Conservation (phyloP, 2,113 vertebrate genomes). For the Petroica traversi region DNA sequence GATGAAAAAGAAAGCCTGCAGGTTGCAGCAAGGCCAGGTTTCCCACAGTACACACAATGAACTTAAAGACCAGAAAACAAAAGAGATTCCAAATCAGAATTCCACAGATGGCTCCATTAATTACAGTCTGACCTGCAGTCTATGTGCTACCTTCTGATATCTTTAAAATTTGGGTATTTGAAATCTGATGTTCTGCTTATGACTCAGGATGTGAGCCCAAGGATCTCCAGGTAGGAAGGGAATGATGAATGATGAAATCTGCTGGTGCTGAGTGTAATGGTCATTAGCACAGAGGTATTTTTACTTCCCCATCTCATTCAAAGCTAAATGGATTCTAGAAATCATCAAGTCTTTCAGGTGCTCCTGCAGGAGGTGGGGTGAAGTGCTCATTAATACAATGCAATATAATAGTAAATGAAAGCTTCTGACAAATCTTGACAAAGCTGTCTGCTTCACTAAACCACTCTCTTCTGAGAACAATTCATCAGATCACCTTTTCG, state of each 20-base stretch:
- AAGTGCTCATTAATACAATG: not conserved
- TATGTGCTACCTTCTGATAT: not conserved
- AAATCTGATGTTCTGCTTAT: not conserved
- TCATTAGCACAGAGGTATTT: not conserved
- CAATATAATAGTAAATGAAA: not conserved
- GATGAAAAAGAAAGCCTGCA: not conserved
- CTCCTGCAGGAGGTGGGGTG: not conserved
- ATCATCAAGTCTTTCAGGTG: not conserved
- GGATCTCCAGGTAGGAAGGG: not conserved
- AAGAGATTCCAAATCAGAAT: not conserved
- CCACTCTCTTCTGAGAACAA: not conserved
- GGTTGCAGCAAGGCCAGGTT: not conserved
- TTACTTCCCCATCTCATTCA: not conserved
- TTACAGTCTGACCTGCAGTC: not conserved
- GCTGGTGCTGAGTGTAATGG: not conserved
- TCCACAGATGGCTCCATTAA: not conserved
- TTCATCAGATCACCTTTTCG: not conserved
- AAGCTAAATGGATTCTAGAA: not conserved
- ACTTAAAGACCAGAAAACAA: not conserved
- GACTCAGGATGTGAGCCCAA: not conserved
- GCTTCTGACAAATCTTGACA: not conserved
- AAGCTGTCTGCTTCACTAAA: not conserved
- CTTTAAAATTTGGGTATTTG: not conserved
- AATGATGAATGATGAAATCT: not conserved
- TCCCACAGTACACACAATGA: not conserved